Evolutionary conservation across 2,797 vertebrate genomes (phyloP).

Genomic region (Peromyscus attwateri): DNA sequence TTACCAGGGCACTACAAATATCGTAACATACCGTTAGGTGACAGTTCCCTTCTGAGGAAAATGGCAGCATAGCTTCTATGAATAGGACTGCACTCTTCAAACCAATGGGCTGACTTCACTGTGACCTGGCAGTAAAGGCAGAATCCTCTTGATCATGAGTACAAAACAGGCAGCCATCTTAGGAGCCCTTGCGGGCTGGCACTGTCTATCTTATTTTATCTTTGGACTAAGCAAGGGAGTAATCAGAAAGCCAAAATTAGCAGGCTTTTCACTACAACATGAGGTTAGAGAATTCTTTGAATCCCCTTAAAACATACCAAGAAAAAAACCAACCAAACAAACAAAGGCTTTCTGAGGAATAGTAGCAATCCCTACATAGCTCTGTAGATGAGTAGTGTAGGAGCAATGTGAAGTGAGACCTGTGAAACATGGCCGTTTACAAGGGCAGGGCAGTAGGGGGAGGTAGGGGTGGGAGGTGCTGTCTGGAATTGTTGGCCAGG

Average conservation of each 20-base stretch:
- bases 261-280: background rate
- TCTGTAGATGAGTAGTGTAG: background rate
- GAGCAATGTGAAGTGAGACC: too few relatives aligned
- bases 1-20: background rate
- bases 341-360: background rate
- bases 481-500: too few relatives aligned
- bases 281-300: background rate
- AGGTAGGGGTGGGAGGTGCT: too few relatives aligned
- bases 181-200: rapidly evolving
- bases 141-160: too few relatives aligned
- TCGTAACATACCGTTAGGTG: background rate
- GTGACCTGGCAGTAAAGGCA: background rate
- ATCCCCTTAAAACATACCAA: background rate
- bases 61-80: rapidly evolving
- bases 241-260: background rate
- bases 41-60: background rate
- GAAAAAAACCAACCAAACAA: background rate
- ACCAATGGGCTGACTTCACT: background rate
- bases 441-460: too few relatives aligned
- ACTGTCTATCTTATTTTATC: background rate
- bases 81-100: background rate
- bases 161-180: background rate
- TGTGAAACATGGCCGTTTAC: too few relatives aligned
- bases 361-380: too few relatives aligned
- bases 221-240: background rate